These are phyloP conservation scores for Molanna angustata DNA, from an alignment of 2,888 invertebrate species.

Conservation along the genomic window DNA sequence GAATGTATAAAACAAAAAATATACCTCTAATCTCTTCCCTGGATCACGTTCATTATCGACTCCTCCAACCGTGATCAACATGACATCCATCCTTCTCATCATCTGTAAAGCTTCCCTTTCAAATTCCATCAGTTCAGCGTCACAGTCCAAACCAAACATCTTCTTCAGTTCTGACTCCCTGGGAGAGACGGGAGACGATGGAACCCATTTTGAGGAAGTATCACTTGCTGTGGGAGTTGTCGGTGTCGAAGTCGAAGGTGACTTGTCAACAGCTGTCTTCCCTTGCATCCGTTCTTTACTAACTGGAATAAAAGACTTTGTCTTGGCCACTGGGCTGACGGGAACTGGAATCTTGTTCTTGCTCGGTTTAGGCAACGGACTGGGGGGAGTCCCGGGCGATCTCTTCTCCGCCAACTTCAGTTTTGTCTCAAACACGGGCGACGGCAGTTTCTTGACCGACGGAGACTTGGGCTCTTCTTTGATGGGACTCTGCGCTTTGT, in stretches of 20 bases:
- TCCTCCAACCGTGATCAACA: constrained; percentile 57
- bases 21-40: constrained; percentile 60
- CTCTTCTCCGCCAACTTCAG: constrained; percentile 23
- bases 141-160: constrained; percentile 40
- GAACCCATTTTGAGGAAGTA: constrained; percentile 15
- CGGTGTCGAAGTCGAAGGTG: constrained; percentile 23
- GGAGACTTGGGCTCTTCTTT: constrained; percentile 28
- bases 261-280: constrained; percentile 21
- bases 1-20: constrained; percentile 13
- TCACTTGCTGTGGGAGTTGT: constrained; percentile 17
- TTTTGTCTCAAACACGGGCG: constrained; percentile 29
- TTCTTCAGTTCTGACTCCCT: constrained; percentile 29
- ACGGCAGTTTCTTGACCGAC: constrained; percentile 23
- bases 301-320: constrained; percentile 37
- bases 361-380: constrained; percentile 36
- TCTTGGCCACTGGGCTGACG: constrained; percentile 25
- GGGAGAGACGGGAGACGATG: constrained; percentile 23
- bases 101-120: constrained; percentile 49
- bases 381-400: constrained; percentile 32
- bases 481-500: constrained; percentile 10
- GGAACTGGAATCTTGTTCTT: constrained; percentile 25
- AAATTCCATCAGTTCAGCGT: constrained; percentile 45
- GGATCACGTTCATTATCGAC: constrained; percentile 61
- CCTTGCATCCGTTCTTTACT: constrained; percentile 37
- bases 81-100: constrained; percentile 57